Conservation (phyloP, 2,888 invertebrate genomes). For the Euproctis similis region DNA sequence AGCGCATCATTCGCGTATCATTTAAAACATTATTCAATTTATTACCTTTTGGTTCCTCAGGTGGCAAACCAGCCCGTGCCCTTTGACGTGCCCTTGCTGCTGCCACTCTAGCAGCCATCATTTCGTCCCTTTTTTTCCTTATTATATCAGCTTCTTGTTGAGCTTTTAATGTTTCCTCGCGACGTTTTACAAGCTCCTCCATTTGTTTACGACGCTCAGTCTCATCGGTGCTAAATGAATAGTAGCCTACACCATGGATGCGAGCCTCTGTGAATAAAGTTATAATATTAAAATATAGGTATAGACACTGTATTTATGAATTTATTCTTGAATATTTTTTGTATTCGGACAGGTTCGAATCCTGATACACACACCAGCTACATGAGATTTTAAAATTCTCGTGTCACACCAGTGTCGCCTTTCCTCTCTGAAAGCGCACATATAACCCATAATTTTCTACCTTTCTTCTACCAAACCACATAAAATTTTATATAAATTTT, state of each 20-base stretch:
- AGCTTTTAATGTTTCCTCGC: constrained; percentile 81
- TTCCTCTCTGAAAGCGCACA: too few relatives aligned
- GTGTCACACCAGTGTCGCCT: too few relatives aligned
- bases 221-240: constrained; percentile 91
- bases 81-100: constrained; percentile 85
- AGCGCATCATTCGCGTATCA: too few relatives aligned
- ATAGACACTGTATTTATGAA: too few relatives aligned
- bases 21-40: constrained; percentile 2
- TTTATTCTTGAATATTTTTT: too few relatives aligned
- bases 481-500: neutral
- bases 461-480: neutral
- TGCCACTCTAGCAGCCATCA: constrained; percentile 81
- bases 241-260: constrained; percentile 94
- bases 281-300: too few relatives aligned
- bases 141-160: constrained; percentile 79
- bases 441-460: too few relatives aligned
- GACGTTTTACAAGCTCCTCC: constrained; percentile 81
- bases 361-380: too few relatives aligned
- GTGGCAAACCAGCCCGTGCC: constrained; percentile 82
- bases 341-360: too few relatives aligned
- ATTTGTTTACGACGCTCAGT: constrained; percentile 86
- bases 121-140: constrained; percentile 77
- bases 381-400: too few relatives aligned
- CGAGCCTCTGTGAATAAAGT: constrained; percentile 82
- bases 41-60: constrained; percentile 76